These are phyloP conservation scores for Scaptomyza parva DNA, from an alignment of 2,888 invertebrate species.

Conservation along the genomic window DNA sequence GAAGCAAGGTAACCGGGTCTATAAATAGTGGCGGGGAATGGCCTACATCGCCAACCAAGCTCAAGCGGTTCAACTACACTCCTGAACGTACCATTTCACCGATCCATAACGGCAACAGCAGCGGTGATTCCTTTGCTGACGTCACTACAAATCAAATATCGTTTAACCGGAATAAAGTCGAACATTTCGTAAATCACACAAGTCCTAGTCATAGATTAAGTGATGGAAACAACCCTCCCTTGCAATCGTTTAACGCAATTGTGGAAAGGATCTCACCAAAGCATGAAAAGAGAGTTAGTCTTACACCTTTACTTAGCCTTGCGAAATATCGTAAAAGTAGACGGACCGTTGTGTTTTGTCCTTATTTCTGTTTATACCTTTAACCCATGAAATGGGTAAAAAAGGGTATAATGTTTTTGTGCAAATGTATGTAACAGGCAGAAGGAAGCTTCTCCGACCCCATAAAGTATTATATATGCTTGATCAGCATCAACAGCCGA, in stretches of 20 bases:
- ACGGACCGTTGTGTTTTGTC: background rate
- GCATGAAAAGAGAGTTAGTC: conserved; percentile 87
- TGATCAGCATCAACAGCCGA: too few relatives aligned
- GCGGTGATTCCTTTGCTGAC: conserved; percentile 66
- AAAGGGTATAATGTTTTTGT: too few relatives aligned
- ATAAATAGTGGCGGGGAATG: conserved; percentile 67
- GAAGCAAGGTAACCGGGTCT: conserved; percentile 84
- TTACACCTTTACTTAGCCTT: fast-evolving
- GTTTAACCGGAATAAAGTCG: conserved; percentile 78
- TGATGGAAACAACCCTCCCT: conserved; percentile 85
- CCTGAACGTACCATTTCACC: conserved; percentile 85
- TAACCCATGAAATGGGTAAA: too few relatives aligned
- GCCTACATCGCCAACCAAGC: conserved; percentile 83
- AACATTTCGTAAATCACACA: conserved; percentile 59
- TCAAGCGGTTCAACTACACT: conserved; percentile 83
- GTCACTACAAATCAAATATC: conserved; percentile 82
- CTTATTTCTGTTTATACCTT: background rate
- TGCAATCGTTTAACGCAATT: conserved; percentile 89
- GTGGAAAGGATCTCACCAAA: conserved; percentile 91
- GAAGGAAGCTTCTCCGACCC: too few relatives aligned
- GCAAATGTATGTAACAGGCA: too few relatives aligned
- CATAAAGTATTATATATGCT: too few relatives aligned
- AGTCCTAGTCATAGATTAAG: conserved; percentile 85
- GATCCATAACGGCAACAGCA: conserved; percentile 78
- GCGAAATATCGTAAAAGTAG: background rate